Evolutionary conservation across 1,140 invertebrate genomes (phyloP), one percentile per base, ranked within the genome.

Genomic region (Acromyrmex heyeri): DNA sequence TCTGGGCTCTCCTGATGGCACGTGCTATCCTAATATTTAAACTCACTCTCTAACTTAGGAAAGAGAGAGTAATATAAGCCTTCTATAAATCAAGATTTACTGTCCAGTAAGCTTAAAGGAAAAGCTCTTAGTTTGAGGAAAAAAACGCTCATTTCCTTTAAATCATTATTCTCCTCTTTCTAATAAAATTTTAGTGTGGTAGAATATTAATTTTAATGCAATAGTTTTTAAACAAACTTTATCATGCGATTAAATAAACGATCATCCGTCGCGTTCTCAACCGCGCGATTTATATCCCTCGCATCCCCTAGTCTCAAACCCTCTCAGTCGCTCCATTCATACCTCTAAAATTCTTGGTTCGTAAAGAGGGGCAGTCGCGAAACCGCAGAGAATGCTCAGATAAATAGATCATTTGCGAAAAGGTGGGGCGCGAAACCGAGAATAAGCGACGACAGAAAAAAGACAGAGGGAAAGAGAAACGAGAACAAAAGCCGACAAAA

Each of bases 351-450:
- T 59, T 81, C 27, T 70, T 27, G 50, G 50, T 44, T 21, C n/a
- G 64, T 2, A 14, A 48, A 53, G 64, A 44, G 34, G 8, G n/a
- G n/a, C 64, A 65, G n/a, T 55, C 8, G 34, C 53, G 34, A 44
- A 70, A 81, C 53, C 78, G 50, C 65, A 48, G 53, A 53, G 48
- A 81, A 38, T 48, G 10, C 34, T 7, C 12, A 30, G 67, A 10
- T 83, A 85, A 88, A 87, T 79, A 75, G 72, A 87, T 87, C 69
- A 72, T 87, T 87, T 85, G 55, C 57, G 61, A 90, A 90, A 88
- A 50, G 70, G 57, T 76, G 61, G 55, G 44, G 55, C 69, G 62
- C 38, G 53, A 34, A 38, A 44, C 14, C 70, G 64, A 77, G 69
- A 87, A 87, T 70, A 55, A 76, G 53, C 24, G 53, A 10, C 16